Evolutionary conservation across 2,888 invertebrate species (phyloP), one percentile per base, ranked within the genome.

Genomic region (Schizaphis graminum): DNA sequence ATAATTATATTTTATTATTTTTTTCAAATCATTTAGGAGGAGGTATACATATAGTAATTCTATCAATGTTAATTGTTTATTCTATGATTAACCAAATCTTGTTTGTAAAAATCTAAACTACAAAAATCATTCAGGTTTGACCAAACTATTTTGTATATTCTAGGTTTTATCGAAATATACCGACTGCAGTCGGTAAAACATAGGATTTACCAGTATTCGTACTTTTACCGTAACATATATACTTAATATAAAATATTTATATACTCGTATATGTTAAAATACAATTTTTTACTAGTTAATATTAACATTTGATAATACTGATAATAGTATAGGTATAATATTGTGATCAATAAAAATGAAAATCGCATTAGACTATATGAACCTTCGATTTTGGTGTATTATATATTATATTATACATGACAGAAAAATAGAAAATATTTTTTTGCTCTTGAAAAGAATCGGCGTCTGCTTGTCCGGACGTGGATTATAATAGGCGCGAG

Each of bases 401-500:
- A 57, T 24, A 57, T n/a, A 28, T 28, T n/a, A 35, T 77, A 77
- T 53, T 53, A 53, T 21, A 35, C 21, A 77, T 77, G 7, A 8
- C 21, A 77, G 35, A 77, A 77, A 7, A 77, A 77, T 35, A 35
- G 77, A 77, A 8, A 41, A 77, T 41, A 35, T 35, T 77, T 77
- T 77, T 77, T 77, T 35, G 8, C 35, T 77, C 35, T 77, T 77
- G 77, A 35, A 77, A 77, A 77, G 35, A 77, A 77, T 77, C 21
- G 77, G 77, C 8, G 91, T 49, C 56, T 86, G 91, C 24, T 57
- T n/a, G 7, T 57, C 91, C 86, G 91, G 93, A 84, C 53, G 61
- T 67, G 35, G 47, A 77, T 85, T 57, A 89, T 93, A 89, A 94
- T 94, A 61, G 94, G 94, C 94, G 86, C 86, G 26, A 11, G 49